These are phyloP conservation scores for Okamejei kenojei DNA, from an alignment of 2,797 vertebrate genomes.

Conservation along the genomic window DNA sequence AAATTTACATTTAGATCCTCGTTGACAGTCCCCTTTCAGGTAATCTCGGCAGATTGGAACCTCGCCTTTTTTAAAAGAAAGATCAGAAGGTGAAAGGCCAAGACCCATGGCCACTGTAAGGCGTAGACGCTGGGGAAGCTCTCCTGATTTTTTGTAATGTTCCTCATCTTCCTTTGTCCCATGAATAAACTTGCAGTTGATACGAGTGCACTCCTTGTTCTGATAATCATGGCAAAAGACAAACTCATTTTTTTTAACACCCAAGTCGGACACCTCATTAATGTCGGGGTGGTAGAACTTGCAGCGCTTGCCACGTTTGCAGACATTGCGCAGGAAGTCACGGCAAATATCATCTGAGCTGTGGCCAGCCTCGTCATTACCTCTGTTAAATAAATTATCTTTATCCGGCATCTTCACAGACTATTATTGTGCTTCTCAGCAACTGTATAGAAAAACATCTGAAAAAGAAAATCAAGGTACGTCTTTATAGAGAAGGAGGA, in stretches of 20 bases:
- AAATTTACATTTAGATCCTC: conserved; percentile 91
- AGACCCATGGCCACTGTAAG: conserved; percentile 87
- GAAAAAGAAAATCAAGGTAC: conserved; percentile 33
- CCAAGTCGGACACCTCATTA: conserved; percentile 84
- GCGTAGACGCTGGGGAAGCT: conserved; percentile 80
- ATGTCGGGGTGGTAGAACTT: conserved; percentile 90
- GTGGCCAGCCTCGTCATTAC: conserved; percentile 56
- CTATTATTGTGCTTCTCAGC: conserved; percentile 33
- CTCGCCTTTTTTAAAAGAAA: conserved; percentile 86
- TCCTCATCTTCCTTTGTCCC: conserved; percentile 96
- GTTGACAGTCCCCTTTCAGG: conserved; percentile 88
- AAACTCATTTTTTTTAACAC: conserved; percentile 94
- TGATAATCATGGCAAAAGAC: conserved; percentile 97
- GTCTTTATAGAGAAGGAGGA: conserved; percentile 34
- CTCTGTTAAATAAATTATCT: conserved; percentile 47
- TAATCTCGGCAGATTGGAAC: conserved; percentile 93
- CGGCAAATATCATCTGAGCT: conserved; percentile 79
- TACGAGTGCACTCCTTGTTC: conserved; percentile 88
- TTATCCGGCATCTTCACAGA: conserved; percentile 38
- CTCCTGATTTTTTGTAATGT: conserved; percentile 89
- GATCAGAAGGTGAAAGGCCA: conserved; percentile 81
- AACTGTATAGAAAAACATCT: conserved; percentile 27
- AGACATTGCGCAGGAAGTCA: conserved; percentile 91
- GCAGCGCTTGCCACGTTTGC: conserved; percentile 90
- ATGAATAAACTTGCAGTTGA: conserved; percentile 90